Evolutionary conservation across 2,113 vertebrate genomes (phyloP), one percentile per base, ranked within the genome.

Genomic region (Trematomus loennbergii): DNA sequence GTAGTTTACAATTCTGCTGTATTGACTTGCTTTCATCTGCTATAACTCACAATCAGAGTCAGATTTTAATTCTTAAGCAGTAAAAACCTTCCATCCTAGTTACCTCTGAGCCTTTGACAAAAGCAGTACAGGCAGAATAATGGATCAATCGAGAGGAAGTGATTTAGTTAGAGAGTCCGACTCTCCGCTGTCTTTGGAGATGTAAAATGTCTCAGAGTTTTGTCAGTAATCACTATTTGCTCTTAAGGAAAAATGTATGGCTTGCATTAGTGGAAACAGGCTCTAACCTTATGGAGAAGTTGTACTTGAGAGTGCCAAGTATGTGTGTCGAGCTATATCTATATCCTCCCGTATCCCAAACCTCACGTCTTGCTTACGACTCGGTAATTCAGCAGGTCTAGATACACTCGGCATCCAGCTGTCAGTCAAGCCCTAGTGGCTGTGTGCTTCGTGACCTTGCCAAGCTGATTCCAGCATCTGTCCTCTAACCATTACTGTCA

Each of bases 401-500:
- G 84, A 86, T 15, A 78, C 20, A 81, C 80, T 85, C 54, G 12
- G 55, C 83, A 64, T 76, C 36, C 13, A 89, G 85, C 82, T 91
- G 86, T 87, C 90, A 91, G 89, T 92, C 91, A 90, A 81, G 88
- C 33, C 78, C 69, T 71, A 74, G 61, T 72, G 46, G 78, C 83
- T 85, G 83, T 61, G 82, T 3, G 72, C 70, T 80, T 78, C 77
- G 79, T 88, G 91, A 92, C 89, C 89, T 89, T 89, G 82, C 70
- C 1, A 64, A 81, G 81, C 71, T 16, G 22, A 79, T 81, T 78
- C 72, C 72, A 74, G 77, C 80, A 88, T 91, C 80, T 88, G 79
- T 85, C 89, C 68, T 78, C 71, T 63, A 86, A 87, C 78, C 83
- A 85, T 79, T 72, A 69, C 86, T 89, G 89, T 89, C 91, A 91